phyloP scores from a whole-genome alignment of 2,888 invertebrate species.

The Pandemis heparana region DNA sequence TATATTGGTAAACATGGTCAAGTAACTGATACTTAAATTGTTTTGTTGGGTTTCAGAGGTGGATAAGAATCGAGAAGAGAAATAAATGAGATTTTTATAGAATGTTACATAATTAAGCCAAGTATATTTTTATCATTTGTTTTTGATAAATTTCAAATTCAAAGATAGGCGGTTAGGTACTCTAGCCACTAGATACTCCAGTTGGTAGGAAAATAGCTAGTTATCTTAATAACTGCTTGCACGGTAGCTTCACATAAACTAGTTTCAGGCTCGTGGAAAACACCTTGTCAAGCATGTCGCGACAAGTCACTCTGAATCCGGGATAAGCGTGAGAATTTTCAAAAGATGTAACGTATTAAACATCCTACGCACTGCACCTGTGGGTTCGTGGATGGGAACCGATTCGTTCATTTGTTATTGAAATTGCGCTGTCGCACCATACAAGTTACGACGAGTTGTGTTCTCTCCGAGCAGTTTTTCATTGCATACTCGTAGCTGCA shows the following conservation, averaged over 20 bases:
- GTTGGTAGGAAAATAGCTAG: no score
- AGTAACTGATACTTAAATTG: not conserved
- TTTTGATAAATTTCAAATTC: no score
- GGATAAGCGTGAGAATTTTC: slow-evolving; percentile 28
- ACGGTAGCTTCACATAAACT: not conserved
- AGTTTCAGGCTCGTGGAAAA: not conserved
- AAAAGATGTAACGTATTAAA: slow-evolving; percentile 14
- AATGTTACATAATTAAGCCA: no score
- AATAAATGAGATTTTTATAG: no score
- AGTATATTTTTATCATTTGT: no score
- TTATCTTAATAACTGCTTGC: not conserved
- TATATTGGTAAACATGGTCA: not conserved
- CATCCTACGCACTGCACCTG: slow-evolving; percentile 25
- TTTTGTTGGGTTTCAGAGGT: not conserved
- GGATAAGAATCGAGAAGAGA: no score
- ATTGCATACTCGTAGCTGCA: not conserved
- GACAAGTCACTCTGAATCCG: slow-evolving; percentile 26
- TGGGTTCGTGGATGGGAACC: slow-evolving; percentile 25
- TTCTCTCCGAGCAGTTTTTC: slow-evolving; percentile 2
- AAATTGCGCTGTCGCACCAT: slow-evolving; percentile 24
- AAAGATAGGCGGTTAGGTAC: no score
- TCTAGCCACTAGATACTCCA: no score
- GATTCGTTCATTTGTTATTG: slow-evolving; percentile 36
- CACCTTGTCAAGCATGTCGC: slow-evolving; percentile 20
- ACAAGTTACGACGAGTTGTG: slow-evolving; percentile 37